phyloP scores from a whole-genome alignment of 2,888 invertebrate species.

The Spilarctia lutea region DNA sequence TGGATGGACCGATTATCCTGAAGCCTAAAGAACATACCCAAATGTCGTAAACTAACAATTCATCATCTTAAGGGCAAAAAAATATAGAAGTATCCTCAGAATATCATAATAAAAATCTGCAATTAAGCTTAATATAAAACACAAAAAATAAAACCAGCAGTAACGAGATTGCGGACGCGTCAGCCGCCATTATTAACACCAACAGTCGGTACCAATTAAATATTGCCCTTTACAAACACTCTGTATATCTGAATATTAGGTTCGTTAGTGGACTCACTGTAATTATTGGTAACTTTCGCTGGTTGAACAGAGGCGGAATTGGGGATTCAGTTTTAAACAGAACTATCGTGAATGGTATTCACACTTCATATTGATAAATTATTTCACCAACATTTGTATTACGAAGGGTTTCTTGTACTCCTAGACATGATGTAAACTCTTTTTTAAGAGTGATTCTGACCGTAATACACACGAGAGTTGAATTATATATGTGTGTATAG shows the following conservation, averaged over 20 bases:
- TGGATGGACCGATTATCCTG: not conserved
- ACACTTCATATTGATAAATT: not conserved
- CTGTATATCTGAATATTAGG: conserved; percentile 58
- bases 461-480: too few relatives aligned
- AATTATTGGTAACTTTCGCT: conserved; percentile 47
- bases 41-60: too few relatives aligned
- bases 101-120: conserved; percentile 21
- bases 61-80: not conserved
- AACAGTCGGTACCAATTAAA: conserved; percentile 64
- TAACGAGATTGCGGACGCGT: conserved; percentile 50
- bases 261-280: conserved; percentile 59
- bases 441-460: too few relatives aligned
- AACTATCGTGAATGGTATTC: not conserved
- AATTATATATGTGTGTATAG: too few relatives aligned
- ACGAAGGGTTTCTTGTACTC: too few relatives aligned
- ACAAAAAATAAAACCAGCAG: conserved; percentile 49
- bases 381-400: too few relatives aligned
- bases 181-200: conserved; percentile 48
- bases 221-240: conserved; percentile 67
- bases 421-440: too few relatives aligned
- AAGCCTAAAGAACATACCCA: too few relatives aligned
- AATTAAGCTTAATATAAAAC: conserved; percentile 31
- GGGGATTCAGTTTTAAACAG: conserved; percentile 10
- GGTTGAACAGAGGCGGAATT: conserved; percentile 33
- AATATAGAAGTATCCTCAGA: not conserved